Evolutionary conservation across 1,140 invertebrate genomes (phyloP).

Genomic region (Lucilia cuprina): DNA sequence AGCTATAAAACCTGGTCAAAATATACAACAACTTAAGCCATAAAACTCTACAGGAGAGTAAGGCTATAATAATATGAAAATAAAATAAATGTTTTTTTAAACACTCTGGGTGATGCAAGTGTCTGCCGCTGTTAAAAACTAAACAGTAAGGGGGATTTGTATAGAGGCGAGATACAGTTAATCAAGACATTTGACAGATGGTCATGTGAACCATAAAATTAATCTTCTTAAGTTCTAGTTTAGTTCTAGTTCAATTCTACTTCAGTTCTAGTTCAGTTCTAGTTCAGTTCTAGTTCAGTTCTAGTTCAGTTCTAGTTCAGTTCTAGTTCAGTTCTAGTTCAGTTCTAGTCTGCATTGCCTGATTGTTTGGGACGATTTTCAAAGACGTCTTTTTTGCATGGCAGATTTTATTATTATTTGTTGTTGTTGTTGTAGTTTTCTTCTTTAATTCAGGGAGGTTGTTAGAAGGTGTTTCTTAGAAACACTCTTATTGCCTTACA

Average conservation of each 20-base stretch:
- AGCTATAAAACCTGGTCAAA: conserved; percentile 10
- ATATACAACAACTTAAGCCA: not conserved
- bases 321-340: no score
- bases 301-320: no score
- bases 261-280: no score
- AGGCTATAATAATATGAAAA: not conserved
- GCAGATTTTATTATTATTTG: not conserved
- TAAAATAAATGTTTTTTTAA: not conserved
- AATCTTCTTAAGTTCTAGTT: no score
- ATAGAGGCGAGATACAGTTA: no score
- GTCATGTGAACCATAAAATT: no score
- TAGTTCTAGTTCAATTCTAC: no score
- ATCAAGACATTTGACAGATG: no score
- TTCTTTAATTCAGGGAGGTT: not conserved
- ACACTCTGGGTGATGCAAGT: not conserved
- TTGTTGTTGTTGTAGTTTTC: not conserved
- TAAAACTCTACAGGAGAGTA: not conserved
- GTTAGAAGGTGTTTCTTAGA: conserved; percentile 28
- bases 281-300: no score
- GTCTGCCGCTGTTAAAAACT: no score
- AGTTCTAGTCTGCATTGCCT: not conserved
- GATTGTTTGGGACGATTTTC: not conserved
- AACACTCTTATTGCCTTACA: conserved; percentile 1
- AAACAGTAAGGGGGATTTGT: no score
- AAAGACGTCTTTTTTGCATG: not conserved